These are phyloP conservation scores for Phyllotreta striolata DNA, from an alignment of 2,888 invertebrate genomes.

Conservation along the genomic window DNA sequence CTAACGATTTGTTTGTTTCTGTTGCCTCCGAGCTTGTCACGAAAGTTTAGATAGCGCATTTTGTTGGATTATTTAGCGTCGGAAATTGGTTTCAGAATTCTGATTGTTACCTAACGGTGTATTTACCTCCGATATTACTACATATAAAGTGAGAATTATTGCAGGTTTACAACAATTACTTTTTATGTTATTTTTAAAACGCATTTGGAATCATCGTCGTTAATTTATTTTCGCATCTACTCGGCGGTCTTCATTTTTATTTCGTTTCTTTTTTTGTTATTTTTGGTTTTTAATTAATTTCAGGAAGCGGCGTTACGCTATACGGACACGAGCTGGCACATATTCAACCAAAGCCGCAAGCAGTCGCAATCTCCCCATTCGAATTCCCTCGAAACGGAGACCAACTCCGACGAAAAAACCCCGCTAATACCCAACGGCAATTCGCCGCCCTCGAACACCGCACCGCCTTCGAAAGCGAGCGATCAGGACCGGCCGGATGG, in stretches of 20 bases:
- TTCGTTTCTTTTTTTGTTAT: slow-evolving; percentile 10
- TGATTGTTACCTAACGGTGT: slow-evolving; percentile 17
- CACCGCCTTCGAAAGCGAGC: slow-evolving; percentile 20
- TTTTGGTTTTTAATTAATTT: slow-evolving; percentile 38
- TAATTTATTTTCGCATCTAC: not conserved
- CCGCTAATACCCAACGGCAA: slow-evolving; percentile 18
- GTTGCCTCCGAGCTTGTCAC: slow-evolving; percentile 28
- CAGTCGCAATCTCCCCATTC: slow-evolving; percentile 40
- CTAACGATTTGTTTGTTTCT: slow-evolving; percentile 22
- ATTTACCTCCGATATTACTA: too few species aligned
- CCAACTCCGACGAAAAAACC: slow-evolving; percentile 24
- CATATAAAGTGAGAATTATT: too few species aligned
- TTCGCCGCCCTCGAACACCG: slow-evolving; percentile 30
- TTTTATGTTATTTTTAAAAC: too few species aligned
- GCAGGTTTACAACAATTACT: too few species aligned
- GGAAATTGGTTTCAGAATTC: slow-evolving; percentile 13
- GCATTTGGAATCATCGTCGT: too few species aligned
- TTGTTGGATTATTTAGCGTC: slow-evolving; percentile 22
- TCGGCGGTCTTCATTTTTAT: not conserved
- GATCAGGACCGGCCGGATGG: slow-evolving; percentile 24
- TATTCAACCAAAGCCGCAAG: slow-evolving; percentile 69
- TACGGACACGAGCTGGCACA: slow-evolving; percentile 78
- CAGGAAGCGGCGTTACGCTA: slow-evolving; percentile 75
- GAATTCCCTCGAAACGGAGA: slow-evolving; percentile 24
- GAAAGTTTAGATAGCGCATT: slow-evolving; percentile 21